These are phyloP conservation scores for Leptestheria dahalacensis DNA, from an alignment of 1,140 invertebrate species.

Conservation along the genomic window DNA sequence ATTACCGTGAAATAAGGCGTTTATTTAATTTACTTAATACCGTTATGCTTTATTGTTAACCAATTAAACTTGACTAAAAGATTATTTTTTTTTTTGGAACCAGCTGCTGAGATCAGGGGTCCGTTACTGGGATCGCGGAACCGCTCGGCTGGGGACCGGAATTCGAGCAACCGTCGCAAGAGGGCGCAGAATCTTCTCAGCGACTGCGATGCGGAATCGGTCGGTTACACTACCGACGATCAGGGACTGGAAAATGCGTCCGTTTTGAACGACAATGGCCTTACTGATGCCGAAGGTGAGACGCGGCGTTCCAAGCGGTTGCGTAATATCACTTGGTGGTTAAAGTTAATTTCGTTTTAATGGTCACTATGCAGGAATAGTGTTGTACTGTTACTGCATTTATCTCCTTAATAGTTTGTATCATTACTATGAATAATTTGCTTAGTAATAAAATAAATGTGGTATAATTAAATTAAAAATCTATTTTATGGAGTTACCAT, in stretches of 20 bases:
- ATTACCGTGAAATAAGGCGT: too few species aligned
- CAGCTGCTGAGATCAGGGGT: conserved; percentile 20
- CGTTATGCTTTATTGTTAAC: neutral
- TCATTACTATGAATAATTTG: too few species aligned
- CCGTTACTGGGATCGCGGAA: conserved; percentile 31
- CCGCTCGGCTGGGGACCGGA: neutral
- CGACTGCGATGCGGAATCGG: conserved; percentile 36
- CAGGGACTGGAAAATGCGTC: conserved; percentile 65
- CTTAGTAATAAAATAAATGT: too few species aligned
- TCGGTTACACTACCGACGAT: conserved; percentile 66
- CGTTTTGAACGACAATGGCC: conserved; percentile 64
- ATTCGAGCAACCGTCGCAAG: neutral
- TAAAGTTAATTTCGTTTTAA: too few species aligned
- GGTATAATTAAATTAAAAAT: too few species aligned
- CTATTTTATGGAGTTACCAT: too few species aligned
- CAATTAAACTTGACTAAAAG: too few species aligned
- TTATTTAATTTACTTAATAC: neutral
- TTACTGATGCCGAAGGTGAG: conserved; percentile 70
- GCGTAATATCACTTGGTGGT: too few species aligned
- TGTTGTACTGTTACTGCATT: too few species aligned
- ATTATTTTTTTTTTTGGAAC: neutral
- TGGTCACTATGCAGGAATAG: too few species aligned
- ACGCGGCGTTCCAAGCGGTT: too few species aligned
- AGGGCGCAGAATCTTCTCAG: neutral
- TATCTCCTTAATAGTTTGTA: too few species aligned